These are phyloP conservation scores for Aplocera efformata DNA, from an alignment of 2,888 invertebrate genomes.

Conservation along the genomic window DNA sequence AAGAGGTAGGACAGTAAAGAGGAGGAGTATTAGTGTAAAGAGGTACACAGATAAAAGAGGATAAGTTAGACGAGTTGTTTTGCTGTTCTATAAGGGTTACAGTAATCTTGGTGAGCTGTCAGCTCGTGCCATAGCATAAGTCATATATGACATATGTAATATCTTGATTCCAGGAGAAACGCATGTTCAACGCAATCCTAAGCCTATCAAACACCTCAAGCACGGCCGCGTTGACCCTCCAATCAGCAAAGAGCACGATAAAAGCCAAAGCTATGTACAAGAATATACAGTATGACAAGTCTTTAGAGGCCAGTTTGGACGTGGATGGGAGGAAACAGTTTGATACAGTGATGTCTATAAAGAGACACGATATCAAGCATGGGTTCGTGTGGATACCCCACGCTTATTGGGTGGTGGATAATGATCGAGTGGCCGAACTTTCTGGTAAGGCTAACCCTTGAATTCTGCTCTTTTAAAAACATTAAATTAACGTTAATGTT, in stretches of 20 bases:
- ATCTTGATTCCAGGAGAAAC: constrained; percentile 75
- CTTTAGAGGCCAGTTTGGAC: constrained; percentile 85
- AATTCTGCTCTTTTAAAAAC: too few relatives aligned
- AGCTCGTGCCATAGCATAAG: too few relatives aligned
- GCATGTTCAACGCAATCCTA: constrained; percentile 67
- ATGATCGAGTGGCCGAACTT: constrained; percentile 85
- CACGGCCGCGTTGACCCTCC: constrained; percentile 79
- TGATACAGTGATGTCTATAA: constrained; percentile 82
- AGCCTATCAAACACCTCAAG: constrained; percentile 62
- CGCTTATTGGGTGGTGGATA: constrained; percentile 86
- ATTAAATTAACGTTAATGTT: too few relatives aligned
- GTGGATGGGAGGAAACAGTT: constrained; percentile 87
- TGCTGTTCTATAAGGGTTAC: too few relatives aligned
- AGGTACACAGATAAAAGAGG: too few relatives aligned
- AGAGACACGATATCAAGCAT: constrained; percentile 79
- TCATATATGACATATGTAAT: too few relatives aligned
- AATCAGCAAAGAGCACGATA: constrained; percentile 84
- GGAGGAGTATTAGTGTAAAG: too few relatives aligned
- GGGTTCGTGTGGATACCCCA: constrained; percentile 86
- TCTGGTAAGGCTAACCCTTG: constrained; percentile 76
- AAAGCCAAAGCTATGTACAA: constrained; percentile 86
- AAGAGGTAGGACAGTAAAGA: too few relatives aligned
- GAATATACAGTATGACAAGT: constrained; percentile 84
- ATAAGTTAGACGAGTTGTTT: too few relatives aligned
- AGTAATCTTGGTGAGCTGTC: too few relatives aligned